Evolutionary conservation across 2,113 vertebrate genomes (phyloP).

Genomic region (Acrocephalus kingi): DNA sequence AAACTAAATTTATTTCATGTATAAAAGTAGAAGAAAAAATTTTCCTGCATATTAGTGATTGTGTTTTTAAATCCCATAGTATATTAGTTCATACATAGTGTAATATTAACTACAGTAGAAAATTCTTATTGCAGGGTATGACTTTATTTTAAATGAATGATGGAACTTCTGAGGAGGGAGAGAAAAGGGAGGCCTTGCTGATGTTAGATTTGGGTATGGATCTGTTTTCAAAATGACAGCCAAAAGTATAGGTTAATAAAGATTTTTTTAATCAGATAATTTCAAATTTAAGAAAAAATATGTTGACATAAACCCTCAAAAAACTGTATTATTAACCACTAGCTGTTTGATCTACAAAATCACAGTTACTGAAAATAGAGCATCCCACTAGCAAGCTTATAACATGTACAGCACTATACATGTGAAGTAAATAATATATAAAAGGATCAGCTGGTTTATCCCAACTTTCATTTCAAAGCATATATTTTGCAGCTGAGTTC

Average conservation of each 20-base stretch:
- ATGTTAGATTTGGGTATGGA: background rate
- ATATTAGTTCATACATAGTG: background rate
- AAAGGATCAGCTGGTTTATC: background rate
- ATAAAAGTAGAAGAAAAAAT: background rate
- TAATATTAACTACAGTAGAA: background rate
- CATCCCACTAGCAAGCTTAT: background rate
- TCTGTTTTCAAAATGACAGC: background rate
- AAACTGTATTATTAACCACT: background rate
- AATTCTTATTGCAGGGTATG: background rate
- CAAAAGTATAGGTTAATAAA: background rate
- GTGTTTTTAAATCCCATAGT: background rate
- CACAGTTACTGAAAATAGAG: background rate
- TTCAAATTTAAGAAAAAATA: background rate
- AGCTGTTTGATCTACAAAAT: background rate
- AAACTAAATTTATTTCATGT: background rate
- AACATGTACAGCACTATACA: rapidly evolving
- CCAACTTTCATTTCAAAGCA: background rate
- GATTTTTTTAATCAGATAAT: background rate
- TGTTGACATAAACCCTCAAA: background rate
- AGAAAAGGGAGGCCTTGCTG: background rate
- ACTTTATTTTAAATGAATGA: background rate
- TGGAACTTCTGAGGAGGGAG: background rate
- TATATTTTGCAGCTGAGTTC: background rate
- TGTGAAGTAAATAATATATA: background rate
- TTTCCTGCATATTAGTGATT: background rate